phyloP scores from a whole-genome alignment of 2,113 vertebrate species.

The Lamprotornis superbus region DNA sequence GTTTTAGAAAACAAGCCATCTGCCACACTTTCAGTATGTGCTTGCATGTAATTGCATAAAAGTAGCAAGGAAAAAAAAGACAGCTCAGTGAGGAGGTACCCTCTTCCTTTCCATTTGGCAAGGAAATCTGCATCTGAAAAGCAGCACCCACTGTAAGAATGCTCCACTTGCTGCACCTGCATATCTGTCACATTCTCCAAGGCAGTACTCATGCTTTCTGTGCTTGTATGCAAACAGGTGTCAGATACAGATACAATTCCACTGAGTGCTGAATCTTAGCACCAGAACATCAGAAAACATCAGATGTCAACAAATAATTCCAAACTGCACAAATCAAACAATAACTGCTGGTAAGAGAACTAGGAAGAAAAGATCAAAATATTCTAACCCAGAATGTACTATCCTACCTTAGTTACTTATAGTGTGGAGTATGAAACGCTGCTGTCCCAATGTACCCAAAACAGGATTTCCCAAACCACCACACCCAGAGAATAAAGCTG shows the following conservation, averaged over 20 bases:
- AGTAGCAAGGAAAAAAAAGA: neutral
- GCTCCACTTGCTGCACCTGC: neutral
- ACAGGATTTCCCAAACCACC: neutral
- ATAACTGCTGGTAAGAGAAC: neutral
- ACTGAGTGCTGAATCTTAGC: neutral
- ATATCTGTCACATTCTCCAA: neutral
- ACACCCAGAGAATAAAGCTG: neutral
- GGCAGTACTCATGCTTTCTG: neutral
- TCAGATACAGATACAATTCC: neutral
- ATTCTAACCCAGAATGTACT: neutral
- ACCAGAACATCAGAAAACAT: neutral
- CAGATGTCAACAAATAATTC: neutral
- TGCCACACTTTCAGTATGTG: neutral
- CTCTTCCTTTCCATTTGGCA: neutral
- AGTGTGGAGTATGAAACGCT: neutral
- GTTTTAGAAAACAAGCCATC: neutral
- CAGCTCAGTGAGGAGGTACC: neutral
- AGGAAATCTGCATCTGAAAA: neutral
- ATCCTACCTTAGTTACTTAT: neutral
- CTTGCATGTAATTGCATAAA: neutral
- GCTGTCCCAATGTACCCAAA: accelerated
- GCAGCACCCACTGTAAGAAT: neutral
- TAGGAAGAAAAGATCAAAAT: neutral
- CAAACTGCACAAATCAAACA: neutral
- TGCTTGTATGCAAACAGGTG: neutral